These are phyloP conservation scores for Ophioderma brevispina DNA, from an alignment of 35 echinoderm and acorn worm species.

Conservation along the genomic window DNA sequence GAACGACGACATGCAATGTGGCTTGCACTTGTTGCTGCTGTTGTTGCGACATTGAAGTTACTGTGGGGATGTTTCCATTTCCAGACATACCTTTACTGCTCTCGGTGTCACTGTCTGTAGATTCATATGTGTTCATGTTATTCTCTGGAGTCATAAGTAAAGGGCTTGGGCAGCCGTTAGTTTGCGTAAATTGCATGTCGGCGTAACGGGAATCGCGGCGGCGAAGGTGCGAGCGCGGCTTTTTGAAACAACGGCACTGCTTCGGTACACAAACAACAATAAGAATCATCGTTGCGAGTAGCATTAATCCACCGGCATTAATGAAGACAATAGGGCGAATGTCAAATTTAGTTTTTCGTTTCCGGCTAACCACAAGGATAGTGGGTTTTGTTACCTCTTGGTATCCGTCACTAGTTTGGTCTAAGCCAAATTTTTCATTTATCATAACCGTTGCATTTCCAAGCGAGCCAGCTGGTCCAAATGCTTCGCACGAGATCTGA, in stretches of 20 bases:
- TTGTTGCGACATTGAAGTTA: neutral
- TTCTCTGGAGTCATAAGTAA: slow-evolving; percentile 1
- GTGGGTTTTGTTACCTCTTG: neutral
- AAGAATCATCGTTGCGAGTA: slow-evolving; percentile 27
- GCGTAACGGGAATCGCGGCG: slow-evolving; percentile 30
- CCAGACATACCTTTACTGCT: slow-evolving; percentile 6
- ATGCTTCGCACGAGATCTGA: slow-evolving; percentile 12
- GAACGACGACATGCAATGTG: slow-evolving; percentile 68
- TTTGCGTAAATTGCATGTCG: slow-evolving; percentile 25
- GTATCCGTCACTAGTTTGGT: neutral
- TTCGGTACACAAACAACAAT: slow-evolving; percentile 29
- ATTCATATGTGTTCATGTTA: slow-evolving; percentile 50
- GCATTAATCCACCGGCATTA: slow-evolving; percentile 14
- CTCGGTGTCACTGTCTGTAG: slow-evolving; percentile 54
- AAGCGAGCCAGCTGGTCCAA: neutral
- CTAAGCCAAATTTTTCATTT: neutral
- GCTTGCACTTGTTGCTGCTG: slow-evolving; percentile 66
- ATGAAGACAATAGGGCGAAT: slow-evolving; percentile 15
- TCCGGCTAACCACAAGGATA: neutral
- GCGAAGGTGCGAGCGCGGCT: neutral
- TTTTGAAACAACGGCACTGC: slow-evolving; percentile 8
- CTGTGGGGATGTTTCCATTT: neutral
- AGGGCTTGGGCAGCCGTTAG: slow-evolving; percentile 17
- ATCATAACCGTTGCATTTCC: slow-evolving; percentile 17
- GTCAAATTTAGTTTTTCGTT: neutral